phyloP scores from a whole-genome alignment of 53 echinoderm and acorn worm genomes.

The Hippasteria phrygiana region DNA sequence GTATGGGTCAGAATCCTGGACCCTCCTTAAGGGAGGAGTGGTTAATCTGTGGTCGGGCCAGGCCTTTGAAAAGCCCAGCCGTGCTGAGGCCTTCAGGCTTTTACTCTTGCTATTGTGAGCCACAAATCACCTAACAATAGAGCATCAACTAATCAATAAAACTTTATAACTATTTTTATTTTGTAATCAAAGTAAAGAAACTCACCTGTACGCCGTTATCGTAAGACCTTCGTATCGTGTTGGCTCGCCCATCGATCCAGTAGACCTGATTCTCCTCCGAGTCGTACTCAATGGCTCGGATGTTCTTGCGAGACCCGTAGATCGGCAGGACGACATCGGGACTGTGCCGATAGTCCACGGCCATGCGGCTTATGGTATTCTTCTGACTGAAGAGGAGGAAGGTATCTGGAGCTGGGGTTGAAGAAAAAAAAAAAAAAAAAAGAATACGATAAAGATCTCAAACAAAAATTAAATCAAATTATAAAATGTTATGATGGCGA shows the following conservation, averaged over 20 bases:
- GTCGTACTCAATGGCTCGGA: conserved; percentile 89
- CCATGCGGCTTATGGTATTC: conserved; percentile 76
- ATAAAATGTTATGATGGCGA: no score
- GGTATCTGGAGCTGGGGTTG: conserved; percentile 81
- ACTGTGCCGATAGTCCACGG: conserved; percentile 70
- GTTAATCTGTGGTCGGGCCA: no score
- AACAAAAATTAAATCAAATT: no score
- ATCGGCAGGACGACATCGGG: conserved; percentile 91
- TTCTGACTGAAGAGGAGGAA: conserved; percentile 89
- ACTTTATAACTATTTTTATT: no score
- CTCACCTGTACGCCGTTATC: conserved; percentile 85
- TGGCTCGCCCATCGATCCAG: conserved; percentile 86
- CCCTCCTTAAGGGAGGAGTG: no score
- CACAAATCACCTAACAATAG: no score
- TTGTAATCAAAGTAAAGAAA: no score
- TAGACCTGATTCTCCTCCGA: conserved; percentile 67
- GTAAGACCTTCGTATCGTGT: conserved; percentile 78
- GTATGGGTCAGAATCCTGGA: no score
- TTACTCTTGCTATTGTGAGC: no score
- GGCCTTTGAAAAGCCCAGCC: no score
- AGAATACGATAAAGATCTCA: neutral
- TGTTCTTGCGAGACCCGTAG: conserved; percentile 69
- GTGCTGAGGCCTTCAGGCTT: no score
- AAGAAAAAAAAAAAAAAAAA: neutral
- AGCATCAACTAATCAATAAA: no score